Base-by-base conservation (phyloP, 1,140 invertebrate genomes). In the Tetragnatha versicolor region DNA sequence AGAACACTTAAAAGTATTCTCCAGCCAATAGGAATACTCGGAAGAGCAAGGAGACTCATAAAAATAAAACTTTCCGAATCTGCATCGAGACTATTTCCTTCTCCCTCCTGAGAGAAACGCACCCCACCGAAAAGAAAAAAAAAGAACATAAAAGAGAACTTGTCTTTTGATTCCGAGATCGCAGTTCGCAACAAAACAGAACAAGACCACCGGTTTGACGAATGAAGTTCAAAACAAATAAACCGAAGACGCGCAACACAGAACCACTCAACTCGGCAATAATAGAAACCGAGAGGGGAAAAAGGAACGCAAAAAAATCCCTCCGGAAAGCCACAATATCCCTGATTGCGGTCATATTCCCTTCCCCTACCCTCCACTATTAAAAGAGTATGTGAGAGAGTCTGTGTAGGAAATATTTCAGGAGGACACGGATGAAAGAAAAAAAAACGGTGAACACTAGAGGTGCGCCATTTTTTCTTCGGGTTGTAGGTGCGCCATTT, bases 251-350 rank as follows among this genome's bases (percentile, higher is more conserved):
- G 17, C 27, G 55, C 31, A 33, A n/a, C 35, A 33, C 51, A 20
- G 7, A 42, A 10, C 17, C 17, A 10, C 39, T 17, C 7, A 42
- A 42, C 17, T 10, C 17, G 7, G 39, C 39, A 42, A 42, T 42
- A 42, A 42, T 20, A 14, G 22, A 17, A n/a, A 58, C n/a, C 7
- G 29, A 27, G 14, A 33, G 7, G 35, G 14, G 20, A 42, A 12
- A 27, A 39, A 22, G 22, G 6, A 39, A 42, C 7, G 35, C 25
- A 63, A 25, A 63, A 39, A 63, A 27, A 31, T 17, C 6, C 6
- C 6, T 22, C 60, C 60, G 60, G 60, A 63, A 63, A 63, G 25
- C 60, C 60, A 63, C 60, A 63, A 63, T 63, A 63, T 63, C 60
- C 37, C 25, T 63, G 60, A 63, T 63, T 63, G 33, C 60, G 33